Conservation (phyloP, 2,888 invertebrate species). For the Cosmopolites sordidus region DNA sequence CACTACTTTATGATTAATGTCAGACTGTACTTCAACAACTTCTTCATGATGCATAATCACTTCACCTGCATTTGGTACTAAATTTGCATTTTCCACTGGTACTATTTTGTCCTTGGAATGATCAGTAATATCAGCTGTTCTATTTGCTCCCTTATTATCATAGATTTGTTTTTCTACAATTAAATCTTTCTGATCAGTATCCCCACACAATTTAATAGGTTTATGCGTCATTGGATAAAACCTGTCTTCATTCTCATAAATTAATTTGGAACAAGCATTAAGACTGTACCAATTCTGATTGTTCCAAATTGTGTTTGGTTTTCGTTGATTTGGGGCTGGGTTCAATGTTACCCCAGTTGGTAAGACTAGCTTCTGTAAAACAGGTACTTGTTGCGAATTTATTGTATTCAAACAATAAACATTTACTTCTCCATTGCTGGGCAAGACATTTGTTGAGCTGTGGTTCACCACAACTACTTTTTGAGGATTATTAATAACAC, state of each 20-base stretch:
- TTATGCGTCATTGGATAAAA: constrained; percentile 43
- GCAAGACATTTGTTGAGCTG: background rate
- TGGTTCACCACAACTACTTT: constrained; percentile 14
- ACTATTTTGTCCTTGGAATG: background rate
- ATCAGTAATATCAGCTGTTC: background rate
- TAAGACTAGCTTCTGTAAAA: constrained; percentile 14
- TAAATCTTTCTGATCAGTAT: too few relatives aligned
- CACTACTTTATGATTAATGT: constrained; percentile 3
- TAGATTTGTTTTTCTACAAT: too few relatives aligned
- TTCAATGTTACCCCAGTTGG: constrained; percentile 16
- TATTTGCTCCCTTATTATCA: background rate
- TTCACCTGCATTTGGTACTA: background rate
- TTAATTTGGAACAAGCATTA: constrained; percentile 36
- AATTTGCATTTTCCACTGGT: too few relatives aligned
- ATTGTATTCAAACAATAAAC: constrained; percentile 14
- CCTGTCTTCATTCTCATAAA: constrained; percentile 38
- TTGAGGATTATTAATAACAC: constrained; percentile 2
- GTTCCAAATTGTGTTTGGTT: constrained; percentile 34
- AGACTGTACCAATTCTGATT: constrained; percentile 41
- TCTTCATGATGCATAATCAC: constrained; percentile 1
- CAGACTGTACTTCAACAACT: background rate
- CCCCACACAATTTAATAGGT: constrained; percentile 39
- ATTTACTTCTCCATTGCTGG: constrained; percentile 9
- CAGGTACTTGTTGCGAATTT: constrained; percentile 11
- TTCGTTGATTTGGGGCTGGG: constrained; percentile 22